Evolutionary conservation across 1,140 invertebrate species (phyloP), one percentile per base, ranked within the genome.

Genomic region (Venustaconcha ellipsiformis): DNA sequence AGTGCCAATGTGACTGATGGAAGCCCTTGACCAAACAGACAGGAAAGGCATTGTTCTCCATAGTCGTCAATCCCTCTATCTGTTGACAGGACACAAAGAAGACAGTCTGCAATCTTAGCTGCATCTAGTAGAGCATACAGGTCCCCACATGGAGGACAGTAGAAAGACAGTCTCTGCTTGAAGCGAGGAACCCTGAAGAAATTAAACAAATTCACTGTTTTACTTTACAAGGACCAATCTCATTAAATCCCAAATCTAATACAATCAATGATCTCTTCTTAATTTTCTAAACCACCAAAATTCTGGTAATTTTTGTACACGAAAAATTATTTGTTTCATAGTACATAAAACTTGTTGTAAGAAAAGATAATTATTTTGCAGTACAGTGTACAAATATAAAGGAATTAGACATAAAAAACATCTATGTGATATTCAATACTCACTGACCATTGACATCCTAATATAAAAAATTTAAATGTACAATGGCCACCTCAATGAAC

Each of bases 151-250:
- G 93, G 92, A 60, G 96, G 94, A 17, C 93, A 90, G 57, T 96
- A 88, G 80, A 98, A 93, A 1, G 94, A 93, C 88, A 95, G 96
- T 20, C 95, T 91, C 87, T 97, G 95, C 84, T 97, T 97, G 82
- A 97, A 95, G 78, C 94, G 93, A 37, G 95, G 94, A 78, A 96
- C 80, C 82, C 94, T 96, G 86, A 78, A 92, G 92, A 82, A 79
- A 82, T 18, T 37, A 2, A 67, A 77, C 64, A 80, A 72, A 76
- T 82, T 69, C 18, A 79, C n/a, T 62, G 12, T 76, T 63, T 80
- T 63, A 62, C 68, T 57, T 62, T 80, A 63, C 56, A 67, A 62
- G 58, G 57, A 68, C 65, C 57, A 57, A 55, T 73, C 56, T 37
- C 67, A 37, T 71, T 57, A 57, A 58, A 37, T 15, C 14, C 58